These are phyloP conservation scores for Catajapyx aquilonaris DNA, from an alignment of 1,140 invertebrate species.

Conservation along the genomic window DNA sequence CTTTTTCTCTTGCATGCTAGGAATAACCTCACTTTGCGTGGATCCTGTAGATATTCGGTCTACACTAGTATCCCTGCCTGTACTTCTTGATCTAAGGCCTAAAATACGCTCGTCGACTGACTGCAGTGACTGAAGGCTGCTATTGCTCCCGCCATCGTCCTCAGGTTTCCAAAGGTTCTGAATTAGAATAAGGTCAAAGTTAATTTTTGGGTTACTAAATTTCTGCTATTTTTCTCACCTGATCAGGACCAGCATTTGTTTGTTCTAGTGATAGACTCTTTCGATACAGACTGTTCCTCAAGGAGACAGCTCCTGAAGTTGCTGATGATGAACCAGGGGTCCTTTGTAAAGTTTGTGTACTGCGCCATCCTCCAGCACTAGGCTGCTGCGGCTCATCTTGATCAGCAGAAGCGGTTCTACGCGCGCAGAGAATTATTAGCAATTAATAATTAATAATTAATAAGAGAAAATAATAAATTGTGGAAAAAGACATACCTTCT, in stretches of 20 bases:
- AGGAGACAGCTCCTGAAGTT: slow-evolving; percentile 15
- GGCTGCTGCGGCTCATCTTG: slow-evolving; percentile 8
- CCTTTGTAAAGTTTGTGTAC: slow-evolving; percentile 12
- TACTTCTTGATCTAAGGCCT: slow-evolving; percentile 23
- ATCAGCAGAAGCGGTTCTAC: slow-evolving; percentile 14
- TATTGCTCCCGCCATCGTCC: slow-evolving; percentile 42
- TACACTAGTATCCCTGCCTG: slow-evolving; percentile 39
- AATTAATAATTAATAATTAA: not conserved
- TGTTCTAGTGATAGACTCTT: slow-evolving; percentile 58
- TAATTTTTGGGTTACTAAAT: slow-evolving; percentile 2
- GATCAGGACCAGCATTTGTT: slow-evolving; percentile 21
- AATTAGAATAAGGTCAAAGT: slow-evolving; percentile 6
- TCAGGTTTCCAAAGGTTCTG: slow-evolving; percentile 45
- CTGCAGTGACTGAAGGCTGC: slow-evolving; percentile 54
- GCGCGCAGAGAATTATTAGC: not conserved
- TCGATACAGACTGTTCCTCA: slow-evolving; percentile 34
- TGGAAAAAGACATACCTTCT: slow-evolving; percentile 9
- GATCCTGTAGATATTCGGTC: slow-evolving; percentile 63
- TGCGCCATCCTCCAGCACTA: slow-evolving; percentile 9
- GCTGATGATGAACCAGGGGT: slow-evolving; percentile 20
- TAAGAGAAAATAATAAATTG: slow-evolving; percentile 4
- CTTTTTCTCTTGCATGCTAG: slow-evolving; percentile 40
- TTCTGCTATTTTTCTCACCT: slow-evolving; percentile 7
- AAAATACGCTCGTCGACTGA: slow-evolving; percentile 26
- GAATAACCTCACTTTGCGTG: slow-evolving; percentile 56